Percentiles rank a stretch among this genome's conserved stretches.
Conservation (phyloP, 2,797 vertebrate species). For the Coluber constrictor region DNA sequence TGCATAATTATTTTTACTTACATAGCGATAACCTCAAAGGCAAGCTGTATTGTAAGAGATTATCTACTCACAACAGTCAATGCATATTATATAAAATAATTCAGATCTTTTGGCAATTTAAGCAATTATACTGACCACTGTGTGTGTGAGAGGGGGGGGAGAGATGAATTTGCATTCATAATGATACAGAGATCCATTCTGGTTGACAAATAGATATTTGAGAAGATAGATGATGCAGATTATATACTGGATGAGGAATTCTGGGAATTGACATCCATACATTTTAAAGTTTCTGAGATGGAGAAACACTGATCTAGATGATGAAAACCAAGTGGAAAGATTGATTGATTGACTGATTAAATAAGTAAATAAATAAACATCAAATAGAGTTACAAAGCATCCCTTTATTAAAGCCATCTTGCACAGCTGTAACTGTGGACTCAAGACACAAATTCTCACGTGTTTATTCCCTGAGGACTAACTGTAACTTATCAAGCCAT, state of each 20-base stretch:
- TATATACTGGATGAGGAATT: background rate
- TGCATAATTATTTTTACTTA: slow-evolving; percentile 49
- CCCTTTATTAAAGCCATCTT: background rate
- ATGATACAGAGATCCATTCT: background rate
- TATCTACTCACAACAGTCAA: background rate
- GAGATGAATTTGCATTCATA: background rate
- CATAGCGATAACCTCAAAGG: slow-evolving; percentile 31
- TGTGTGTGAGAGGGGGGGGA: background rate
- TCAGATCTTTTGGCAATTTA: background rate
- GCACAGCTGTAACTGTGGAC: background rate
- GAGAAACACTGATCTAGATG: background rate
- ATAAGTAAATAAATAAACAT: background rate
- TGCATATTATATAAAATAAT: slow-evolving; percentile 9
- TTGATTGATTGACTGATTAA: background rate
- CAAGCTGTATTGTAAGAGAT: slow-evolving; percentile 12
- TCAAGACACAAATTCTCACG: background rate
- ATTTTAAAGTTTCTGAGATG: background rate
- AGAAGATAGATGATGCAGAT: background rate
- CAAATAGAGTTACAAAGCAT: background rate
- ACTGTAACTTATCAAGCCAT: background rate
- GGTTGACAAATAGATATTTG: background rate
- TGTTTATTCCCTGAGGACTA: background rate
- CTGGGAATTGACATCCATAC: background rate
- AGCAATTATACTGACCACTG: background rate
- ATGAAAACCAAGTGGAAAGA: background rate